Percentiles rank a stretch among this genome's conserved stretches.
Conservation (phyloP, 2,113 vertebrate genomes). For the Aegithalos caudatus region DNA sequence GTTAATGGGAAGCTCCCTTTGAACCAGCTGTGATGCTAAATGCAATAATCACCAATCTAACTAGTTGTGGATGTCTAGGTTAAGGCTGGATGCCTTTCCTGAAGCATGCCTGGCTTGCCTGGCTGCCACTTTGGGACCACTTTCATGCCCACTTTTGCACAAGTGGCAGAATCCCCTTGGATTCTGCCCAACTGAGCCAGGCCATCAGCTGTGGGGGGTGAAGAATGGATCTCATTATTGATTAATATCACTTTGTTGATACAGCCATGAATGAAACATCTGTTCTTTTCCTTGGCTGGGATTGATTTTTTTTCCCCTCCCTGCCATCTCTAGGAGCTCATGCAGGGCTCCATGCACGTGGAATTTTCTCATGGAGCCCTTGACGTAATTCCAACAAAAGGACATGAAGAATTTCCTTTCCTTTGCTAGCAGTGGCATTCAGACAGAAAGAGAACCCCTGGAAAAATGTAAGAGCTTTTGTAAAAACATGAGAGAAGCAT, state of each 20-base stretch:
- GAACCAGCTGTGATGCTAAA: neutral
- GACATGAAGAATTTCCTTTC: constrained; percentile 46
- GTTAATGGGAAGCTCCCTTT: neutral
- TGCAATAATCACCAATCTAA: neutral
- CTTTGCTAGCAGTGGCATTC: constrained; percentile 15
- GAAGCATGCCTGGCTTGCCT: neutral
- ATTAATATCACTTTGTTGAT: neutral
- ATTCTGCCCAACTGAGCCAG: neutral
- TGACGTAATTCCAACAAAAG: constrained; percentile 22
- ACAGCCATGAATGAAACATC: neutral
- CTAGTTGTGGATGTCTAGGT: neutral
- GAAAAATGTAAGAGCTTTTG: constrained; percentile 53
- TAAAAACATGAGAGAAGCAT: constrained; percentile 39
- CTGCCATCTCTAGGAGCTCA: neutral
- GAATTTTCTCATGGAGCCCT: constrained; percentile 46
- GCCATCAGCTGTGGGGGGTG: neutral
- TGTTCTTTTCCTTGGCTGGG: neutral
- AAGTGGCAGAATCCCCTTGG: neutral
- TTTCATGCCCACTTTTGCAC: neutral
- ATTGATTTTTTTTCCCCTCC: neutral
- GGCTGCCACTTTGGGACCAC: neutral
- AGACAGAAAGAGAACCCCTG: constrained; percentile 35
- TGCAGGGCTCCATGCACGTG: neutral
- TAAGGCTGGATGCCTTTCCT: neutral
- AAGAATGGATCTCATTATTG: neutral